phyloP scores from a whole-genome alignment of 2,888 invertebrate genomes.

The Diploptera punctata region DNA sequence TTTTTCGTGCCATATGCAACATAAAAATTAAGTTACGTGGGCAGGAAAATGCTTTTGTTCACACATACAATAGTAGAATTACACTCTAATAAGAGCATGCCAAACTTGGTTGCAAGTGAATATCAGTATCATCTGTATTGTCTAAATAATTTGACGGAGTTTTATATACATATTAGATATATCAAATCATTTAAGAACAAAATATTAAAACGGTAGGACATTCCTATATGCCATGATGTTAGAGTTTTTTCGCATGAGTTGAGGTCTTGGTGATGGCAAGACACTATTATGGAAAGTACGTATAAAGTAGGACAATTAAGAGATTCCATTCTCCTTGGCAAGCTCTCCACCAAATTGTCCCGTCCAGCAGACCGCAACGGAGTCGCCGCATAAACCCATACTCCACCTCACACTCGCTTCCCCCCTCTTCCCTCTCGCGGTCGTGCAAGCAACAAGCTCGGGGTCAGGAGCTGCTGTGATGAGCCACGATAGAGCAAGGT shows the following conservation, averaged over 20 bases:
- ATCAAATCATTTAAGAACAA: no score
- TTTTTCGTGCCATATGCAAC: no score
- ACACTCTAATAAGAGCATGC: no score
- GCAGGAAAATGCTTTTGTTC: no score
- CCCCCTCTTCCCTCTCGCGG: conserved; percentile 9
- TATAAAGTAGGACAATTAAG: conserved; percentile 27
- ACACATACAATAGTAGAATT: no score
- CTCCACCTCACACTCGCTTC: conserved; percentile 17
- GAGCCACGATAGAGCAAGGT: conserved; percentile 31
- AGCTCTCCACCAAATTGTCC: conserved; percentile 28
- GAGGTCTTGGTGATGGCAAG: conserved; percentile 11
- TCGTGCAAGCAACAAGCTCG: conserved; percentile 24
- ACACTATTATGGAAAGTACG: conserved; percentile 23
- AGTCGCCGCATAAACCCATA: conserved; percentile 34
- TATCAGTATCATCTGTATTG: no score
- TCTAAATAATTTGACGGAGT: no score
- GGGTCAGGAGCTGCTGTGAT: conserved; percentile 27
- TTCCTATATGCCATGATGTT: background rate
- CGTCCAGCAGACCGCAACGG: conserved; percentile 29
- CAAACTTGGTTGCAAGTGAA: no score
- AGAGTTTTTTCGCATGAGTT: background rate
- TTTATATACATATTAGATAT: no score
- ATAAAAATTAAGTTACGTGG: no score
- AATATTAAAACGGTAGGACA: no score
- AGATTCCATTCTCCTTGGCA: conserved; percentile 26